These are phyloP conservation scores for Anorthoa munda DNA, from an alignment of 2,888 invertebrate species.

Conservation along the genomic window DNA sequence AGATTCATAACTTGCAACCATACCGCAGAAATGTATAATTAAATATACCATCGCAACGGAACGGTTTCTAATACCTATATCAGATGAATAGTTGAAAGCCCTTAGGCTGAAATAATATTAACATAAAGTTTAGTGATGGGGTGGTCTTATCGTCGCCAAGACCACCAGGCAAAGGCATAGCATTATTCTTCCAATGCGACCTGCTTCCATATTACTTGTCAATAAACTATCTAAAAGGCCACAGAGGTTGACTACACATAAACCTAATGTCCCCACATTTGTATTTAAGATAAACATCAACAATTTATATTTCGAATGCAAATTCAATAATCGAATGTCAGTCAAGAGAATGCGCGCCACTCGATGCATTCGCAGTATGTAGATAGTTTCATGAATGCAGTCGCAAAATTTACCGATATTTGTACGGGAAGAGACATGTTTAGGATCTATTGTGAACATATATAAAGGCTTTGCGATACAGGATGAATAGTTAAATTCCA, in stretches of 20 bases:
- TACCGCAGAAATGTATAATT: conserved; percentile 16
- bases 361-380: conserved; percentile 54
- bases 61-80: conserved; percentile 32
- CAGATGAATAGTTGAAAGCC: conserved; percentile 20
- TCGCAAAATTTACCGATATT: conserved; percentile 60
- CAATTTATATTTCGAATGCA: conserved; percentile 61
- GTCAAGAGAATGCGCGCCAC: conserved; percentile 55
- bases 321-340: conserved; percentile 65
- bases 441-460: conserved; percentile 59
- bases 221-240: conserved; percentile 57
- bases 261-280: conserved; percentile 61
- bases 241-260: conserved; percentile 60
- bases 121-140: conserved; percentile 33
- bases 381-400: conserved; percentile 58
- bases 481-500: neutral
- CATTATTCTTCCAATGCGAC: conserved; percentile 36
- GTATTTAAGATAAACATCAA: conserved; percentile 61
- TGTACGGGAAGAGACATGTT: conserved; percentile 46
- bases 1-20: conserved; percentile 16
- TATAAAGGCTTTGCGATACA: conserved; percentile 22
- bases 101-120: conserved; percentile 35
- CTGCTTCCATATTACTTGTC: conserved; percentile 42
- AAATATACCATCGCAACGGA: conserved; percentile 25
- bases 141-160: conserved; percentile 34
- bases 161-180: conserved; percentile 40